Conservation (phyloP, 2,888 invertebrate species). For the Andrena fulva region DNA sequence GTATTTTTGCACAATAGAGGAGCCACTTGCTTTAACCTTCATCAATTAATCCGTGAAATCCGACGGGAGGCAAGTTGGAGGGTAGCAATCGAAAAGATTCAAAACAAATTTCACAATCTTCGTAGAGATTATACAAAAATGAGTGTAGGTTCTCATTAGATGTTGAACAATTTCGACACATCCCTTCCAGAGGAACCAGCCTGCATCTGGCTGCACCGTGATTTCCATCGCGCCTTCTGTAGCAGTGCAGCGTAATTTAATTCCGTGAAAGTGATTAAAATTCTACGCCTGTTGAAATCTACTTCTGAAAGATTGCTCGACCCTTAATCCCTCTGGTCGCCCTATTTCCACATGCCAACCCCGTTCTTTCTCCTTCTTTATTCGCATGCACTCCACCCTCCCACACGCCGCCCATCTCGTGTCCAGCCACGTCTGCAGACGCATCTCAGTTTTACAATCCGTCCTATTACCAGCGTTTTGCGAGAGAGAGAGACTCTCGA, state of each 20-base stretch:
- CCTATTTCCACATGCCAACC: background rate
- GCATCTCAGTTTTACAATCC: slow-evolving; percentile 20
- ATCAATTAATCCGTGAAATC: slow-evolving; percentile 1
- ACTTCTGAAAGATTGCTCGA: slow-evolving; percentile 49
- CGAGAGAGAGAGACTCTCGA: slow-evolving; percentile 17
- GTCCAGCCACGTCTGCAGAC: slow-evolving; percentile 1
- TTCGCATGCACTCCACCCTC: background rate
- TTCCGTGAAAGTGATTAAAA: slow-evolving; percentile 56
- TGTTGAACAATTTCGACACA: background rate
- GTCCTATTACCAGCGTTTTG: slow-evolving; percentile 25
- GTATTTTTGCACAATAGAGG: slow-evolving; percentile 30
- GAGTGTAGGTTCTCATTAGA: background rate
- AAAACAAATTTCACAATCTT: background rate
- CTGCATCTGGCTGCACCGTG: background rate
- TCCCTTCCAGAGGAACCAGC: background rate
- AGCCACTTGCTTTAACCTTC: background rate
- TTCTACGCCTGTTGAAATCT: slow-evolving; percentile 55
- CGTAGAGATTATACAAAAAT: background rate
- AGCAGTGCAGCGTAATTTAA: slow-evolving; percentile 37
- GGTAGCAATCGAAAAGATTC: background rate
- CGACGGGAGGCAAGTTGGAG: background rate
- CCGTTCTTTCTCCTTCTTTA: background rate
- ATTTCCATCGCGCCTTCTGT: slow-evolving; percentile 8
- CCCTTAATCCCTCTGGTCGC: background rate
- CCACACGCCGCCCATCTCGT: background rate